These are phyloP conservation scores for Erpobdella octoculata DNA, from an alignment of 2,888 invertebrate species.

Conservation along the genomic window DNA sequence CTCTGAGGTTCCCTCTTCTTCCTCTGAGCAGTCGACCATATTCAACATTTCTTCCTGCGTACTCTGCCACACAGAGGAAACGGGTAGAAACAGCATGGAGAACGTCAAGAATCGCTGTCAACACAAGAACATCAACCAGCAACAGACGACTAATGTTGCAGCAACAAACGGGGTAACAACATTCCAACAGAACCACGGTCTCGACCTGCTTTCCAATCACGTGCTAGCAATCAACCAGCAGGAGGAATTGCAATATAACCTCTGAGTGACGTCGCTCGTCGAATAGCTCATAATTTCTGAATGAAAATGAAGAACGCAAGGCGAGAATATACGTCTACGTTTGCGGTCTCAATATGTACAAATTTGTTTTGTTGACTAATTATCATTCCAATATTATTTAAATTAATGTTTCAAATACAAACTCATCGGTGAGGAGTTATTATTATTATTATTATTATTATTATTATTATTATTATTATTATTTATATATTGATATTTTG, in stretches of 20 bases:
- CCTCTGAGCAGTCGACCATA: background rate
- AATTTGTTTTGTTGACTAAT: too few relatives aligned
- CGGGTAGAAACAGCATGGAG: background rate
- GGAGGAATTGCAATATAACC: background rate
- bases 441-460: too few relatives aligned
- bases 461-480: too few relatives aligned
- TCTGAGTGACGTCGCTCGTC: background rate
- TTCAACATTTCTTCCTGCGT: background rate
- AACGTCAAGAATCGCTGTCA: too few relatives aligned
- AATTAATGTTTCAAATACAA: too few relatives aligned
- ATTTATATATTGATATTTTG: too few relatives aligned
- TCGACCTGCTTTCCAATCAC: conserved; percentile 18
- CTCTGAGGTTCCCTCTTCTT: background rate
- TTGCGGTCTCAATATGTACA: too few relatives aligned
- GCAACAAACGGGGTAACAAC: background rate
- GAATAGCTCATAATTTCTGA: too few relatives aligned
- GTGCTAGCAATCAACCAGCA: background rate
- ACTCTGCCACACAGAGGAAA: background rate
- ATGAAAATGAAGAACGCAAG: too few relatives aligned
- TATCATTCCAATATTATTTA: too few relatives aligned
- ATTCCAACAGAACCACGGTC: background rate
- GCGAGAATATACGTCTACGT: too few relatives aligned
- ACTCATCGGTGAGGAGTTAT: too few relatives aligned
- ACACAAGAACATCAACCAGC: background rate
- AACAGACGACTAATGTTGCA: background rate